These are phyloP conservation scores for Odontocolon sp. DNA, from an alignment of 2,888 invertebrate genomes.

Conservation along the genomic window DNA sequence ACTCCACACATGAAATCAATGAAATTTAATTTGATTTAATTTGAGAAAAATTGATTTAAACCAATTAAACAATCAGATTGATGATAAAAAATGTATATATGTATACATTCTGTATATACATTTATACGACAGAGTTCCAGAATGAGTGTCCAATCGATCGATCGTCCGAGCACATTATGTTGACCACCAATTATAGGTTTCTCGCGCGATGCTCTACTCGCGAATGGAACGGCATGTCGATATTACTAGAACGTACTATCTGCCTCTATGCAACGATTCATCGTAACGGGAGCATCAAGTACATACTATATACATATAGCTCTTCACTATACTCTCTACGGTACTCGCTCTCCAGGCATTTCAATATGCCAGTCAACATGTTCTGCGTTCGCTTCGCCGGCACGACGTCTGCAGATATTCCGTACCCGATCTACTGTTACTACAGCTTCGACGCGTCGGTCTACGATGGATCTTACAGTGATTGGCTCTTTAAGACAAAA, in stretches of 20 bases:
- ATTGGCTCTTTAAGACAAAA: no score
- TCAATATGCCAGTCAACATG: conserved; percentile 20
- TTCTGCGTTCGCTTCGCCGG: background rate
- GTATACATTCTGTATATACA: no score
- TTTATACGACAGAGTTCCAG: conserved; percentile 1
- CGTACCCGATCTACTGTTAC: conserved; percentile 15
- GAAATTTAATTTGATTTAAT: no score
- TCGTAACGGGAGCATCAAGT: conserved; percentile 39
- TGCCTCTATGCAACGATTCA: conserved; percentile 12
- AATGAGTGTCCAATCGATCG: background rate
- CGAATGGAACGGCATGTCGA: conserved; percentile 25
- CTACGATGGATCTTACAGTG: no score
- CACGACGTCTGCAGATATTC: background rate
- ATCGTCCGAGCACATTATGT: background rate
- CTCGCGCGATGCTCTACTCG: conserved; percentile 31
- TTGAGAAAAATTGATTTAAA: no score
- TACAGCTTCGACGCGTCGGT: background rate
- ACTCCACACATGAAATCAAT: no score
- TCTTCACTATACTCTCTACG: conserved; percentile 5
- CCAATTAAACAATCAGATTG: no score
- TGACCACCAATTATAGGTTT: conserved; percentile 51
- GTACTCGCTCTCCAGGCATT: conserved; percentile 23
- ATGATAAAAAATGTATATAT: no score
- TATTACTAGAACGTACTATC: conserved; percentile 32
- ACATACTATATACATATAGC: background rate